Conservation (phyloP, 1,140 invertebrate species). For the Trachymyrmex septentrionalis region DNA sequence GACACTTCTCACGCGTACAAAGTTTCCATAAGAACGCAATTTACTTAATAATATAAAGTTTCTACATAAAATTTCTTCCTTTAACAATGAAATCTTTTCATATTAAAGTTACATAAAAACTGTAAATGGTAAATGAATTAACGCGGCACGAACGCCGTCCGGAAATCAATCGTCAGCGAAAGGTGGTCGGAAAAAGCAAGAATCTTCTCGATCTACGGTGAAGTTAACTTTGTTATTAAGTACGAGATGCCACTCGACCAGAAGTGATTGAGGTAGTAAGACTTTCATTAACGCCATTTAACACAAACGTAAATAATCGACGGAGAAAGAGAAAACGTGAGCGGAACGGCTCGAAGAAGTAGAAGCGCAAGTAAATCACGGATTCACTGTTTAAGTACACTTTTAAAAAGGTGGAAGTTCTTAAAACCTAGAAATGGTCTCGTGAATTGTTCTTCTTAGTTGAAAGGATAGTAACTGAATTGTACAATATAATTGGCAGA, state of each 20-base stretch:
- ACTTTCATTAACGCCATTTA: slow-evolving; percentile 66
- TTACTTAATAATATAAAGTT: slow-evolving; percentile 47
- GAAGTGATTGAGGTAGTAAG: slow-evolving; percentile 62
- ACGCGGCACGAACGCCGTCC: neutral
- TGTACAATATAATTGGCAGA: slow-evolving; percentile 72
- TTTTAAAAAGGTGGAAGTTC: slow-evolving; percentile 77
- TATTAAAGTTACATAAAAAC: slow-evolving; percentile 15
- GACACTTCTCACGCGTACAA: slow-evolving; percentile 39
- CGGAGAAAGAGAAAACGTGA: slow-evolving; percentile 64
- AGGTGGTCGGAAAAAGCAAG: slow-evolving; percentile 43
- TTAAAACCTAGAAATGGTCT: slow-evolving; percentile 79
- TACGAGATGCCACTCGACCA: slow-evolving; percentile 24
- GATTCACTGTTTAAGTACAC: slow-evolving; percentile 78
- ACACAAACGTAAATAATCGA: slow-evolving; percentile 59
- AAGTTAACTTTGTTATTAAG: slow-evolving; percentile 73
- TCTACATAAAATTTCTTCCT: slow-evolving; percentile 1
- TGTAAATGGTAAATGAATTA: slow-evolving; percentile 25
- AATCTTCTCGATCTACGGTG: slow-evolving; percentile 49
- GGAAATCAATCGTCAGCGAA: slow-evolving; percentile 35
- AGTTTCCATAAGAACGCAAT: slow-evolving; percentile 34
- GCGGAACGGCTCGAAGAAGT: neutral
- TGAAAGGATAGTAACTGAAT: slow-evolving; percentile 69
- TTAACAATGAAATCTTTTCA: slow-evolving; percentile 7
- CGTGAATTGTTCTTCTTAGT: slow-evolving; percentile 78
- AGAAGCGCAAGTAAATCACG: slow-evolving; percentile 62